Evolutionary conservation across 2,797 vertebrate species (phyloP).

Genomic region (Megalops cyprinoides): DNA sequence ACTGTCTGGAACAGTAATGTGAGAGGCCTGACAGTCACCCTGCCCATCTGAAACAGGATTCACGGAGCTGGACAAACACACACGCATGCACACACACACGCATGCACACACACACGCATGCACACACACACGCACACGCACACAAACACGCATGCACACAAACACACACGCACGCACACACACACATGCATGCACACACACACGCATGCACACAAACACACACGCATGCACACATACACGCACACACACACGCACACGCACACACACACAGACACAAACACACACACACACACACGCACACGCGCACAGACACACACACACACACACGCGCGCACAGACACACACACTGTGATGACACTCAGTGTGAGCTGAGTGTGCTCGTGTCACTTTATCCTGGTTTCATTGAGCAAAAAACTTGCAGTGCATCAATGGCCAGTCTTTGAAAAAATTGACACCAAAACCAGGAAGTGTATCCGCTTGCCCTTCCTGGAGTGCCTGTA

Average conservation of each 20-base stretch:
- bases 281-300: no score
- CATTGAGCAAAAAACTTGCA: background rate
- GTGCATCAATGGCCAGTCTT: background rate
- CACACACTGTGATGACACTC: background rate
- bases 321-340: no score
- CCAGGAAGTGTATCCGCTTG: slow-evolving; percentile 16
- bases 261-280: background rate
- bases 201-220: slow-evolving; percentile 21
- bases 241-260: background rate
- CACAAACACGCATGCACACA: background rate
- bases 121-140: background rate
- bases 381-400: background rate
- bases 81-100: slow-evolving; percentile 4
- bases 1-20: slow-evolving; percentile 45
- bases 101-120: slow-evolving; percentile 21
- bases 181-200: slow-evolving; percentile 12
- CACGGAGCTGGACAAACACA: background rate
- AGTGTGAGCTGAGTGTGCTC: background rate
- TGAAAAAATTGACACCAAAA: slow-evolving; percentile 18
- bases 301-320: no score
- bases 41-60: slow-evolving; percentile 36
- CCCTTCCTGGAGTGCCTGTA: slow-evolving; percentile 35
- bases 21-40: slow-evolving; percentile 54
- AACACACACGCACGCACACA: slow-evolving; percentile 14
- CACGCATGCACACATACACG: slow-evolving; percentile 20